Percentiles rank a stretch among this genome's conserved stretches.
These are phyloP conservation scores for Mesorhabditis spiculigera DNA, from an alignment of 2,888 invertebrate genomes.

Conservation along the genomic window DNA sequence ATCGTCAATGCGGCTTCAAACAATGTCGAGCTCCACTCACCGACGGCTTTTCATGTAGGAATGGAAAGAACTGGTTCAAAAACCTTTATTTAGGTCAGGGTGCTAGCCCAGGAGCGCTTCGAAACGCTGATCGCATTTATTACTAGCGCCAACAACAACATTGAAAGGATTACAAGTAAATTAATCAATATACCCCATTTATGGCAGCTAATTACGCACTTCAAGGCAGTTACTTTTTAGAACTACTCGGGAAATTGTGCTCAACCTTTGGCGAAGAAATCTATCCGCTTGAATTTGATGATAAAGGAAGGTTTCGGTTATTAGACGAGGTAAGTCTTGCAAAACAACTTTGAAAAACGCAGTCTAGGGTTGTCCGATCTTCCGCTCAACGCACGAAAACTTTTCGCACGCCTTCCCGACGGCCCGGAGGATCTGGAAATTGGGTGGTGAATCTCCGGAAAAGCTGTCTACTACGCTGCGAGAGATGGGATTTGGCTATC, in stretches of 20 bases:
- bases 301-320: constrained; percentile 1
- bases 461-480: not conserved
- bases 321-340: not conserved
- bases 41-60: not conserved
- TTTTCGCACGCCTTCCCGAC: constrained; percentile 4
- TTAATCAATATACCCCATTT: no score
- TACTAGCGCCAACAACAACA: constrained; percentile 95
- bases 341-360: not conserved
- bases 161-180: constrained; percentile 65
- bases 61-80: not conserved
- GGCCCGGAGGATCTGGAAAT: not conserved
- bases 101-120: constrained; percentile 81
- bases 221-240: not conserved
- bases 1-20: not conserved
- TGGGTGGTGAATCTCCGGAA: not conserved
- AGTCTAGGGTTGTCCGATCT: not conserved
- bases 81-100: constrained; percentile 67
- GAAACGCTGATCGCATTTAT: constrained; percentile 94
- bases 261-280: not conserved
- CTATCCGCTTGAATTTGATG: not conserved
- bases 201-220: not conserved
- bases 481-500: not conserved
- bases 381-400: not conserved
- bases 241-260: not conserved
- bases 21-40: not conserved